Conservation (phyloP, 2,797 vertebrate genomes). For the Brachyalestes nurse region DNA sequence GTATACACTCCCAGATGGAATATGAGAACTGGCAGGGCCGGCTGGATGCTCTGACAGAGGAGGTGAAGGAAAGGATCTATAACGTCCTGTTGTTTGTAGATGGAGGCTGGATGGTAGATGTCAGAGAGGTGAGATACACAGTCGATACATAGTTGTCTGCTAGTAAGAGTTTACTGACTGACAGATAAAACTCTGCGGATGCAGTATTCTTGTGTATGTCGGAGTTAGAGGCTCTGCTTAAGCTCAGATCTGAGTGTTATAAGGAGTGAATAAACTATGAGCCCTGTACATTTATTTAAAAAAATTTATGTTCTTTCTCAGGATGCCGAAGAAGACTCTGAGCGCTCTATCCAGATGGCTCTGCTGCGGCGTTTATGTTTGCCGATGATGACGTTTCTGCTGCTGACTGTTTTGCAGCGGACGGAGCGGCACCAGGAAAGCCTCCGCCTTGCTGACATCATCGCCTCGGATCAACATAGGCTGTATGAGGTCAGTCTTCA, state of each 20-base stretch:
- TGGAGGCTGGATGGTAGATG: slow-evolving; percentile 98
- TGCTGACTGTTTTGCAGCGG: slow-evolving; percentile 90
- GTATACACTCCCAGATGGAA: slow-evolving; percentile 74
- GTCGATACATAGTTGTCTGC: background rate
- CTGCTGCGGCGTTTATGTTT: slow-evolving; percentile 88
- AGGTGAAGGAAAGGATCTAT: slow-evolving; percentile 96
- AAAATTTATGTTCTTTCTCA: slow-evolving; percentile 53
- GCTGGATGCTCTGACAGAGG: slow-evolving; percentile 88
- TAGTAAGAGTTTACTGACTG: no score
- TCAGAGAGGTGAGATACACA: slow-evolving; percentile 83
- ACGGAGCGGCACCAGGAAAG: slow-evolving; percentile 92
- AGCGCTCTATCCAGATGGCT: slow-evolving; percentile 89
- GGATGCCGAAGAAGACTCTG: slow-evolving; percentile 87
- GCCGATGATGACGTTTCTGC: slow-evolving; percentile 89
- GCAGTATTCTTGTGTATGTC: no score
- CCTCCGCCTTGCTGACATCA: slow-evolving; percentile 89
- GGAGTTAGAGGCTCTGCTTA: no score
- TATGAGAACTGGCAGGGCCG: slow-evolving; percentile 86
- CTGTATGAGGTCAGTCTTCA: slow-evolving; percentile 84
- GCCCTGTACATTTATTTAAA: no score
- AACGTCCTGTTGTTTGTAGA: slow-evolving; percentile 97
- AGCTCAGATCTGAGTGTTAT: no score
- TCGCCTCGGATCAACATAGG: slow-evolving; percentile 90
- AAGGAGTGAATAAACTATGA: no score
- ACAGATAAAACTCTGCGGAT: no score